Evolutionary conservation across 2,113 vertebrate species (phyloP).

Genomic region (Jacana jacana): DNA sequence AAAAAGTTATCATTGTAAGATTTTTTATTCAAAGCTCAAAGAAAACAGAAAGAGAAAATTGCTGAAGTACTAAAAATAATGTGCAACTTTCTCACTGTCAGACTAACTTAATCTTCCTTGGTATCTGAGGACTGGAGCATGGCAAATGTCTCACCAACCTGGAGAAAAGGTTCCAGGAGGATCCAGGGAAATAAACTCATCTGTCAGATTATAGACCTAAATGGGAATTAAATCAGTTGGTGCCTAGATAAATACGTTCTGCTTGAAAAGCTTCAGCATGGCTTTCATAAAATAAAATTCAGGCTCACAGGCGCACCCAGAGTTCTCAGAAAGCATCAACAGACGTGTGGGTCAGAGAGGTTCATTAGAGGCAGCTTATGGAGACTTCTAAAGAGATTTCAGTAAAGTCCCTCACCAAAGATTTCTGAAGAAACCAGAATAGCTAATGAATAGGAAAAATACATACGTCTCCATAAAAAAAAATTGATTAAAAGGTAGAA

Average conservation of each 20-base stretch:
- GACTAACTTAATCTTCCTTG: background rate
- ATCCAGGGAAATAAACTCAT: background rate
- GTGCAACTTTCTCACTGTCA: background rate
- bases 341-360: background rate
- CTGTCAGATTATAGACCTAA: background rate
- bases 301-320: background rate
- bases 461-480: background rate
- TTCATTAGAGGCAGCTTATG: background rate
- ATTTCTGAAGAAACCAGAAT: fast-evolving
- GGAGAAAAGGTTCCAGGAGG: background rate
- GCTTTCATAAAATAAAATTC: background rate
- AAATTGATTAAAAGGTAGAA: background rate
- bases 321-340: background rate
- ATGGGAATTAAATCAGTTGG: background rate
- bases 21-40: background rate
- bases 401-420: background rate
- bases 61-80: background rate
- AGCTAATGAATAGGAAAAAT: background rate
- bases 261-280: background rate
- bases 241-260: background rate
- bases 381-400: background rate
- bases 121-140: background rate
- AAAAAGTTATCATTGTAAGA: background rate
- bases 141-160: background rate
- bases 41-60: background rate